Base-by-base conservation (phyloP, 2,797 vertebrate species). In the Harpagifer antarcticus region DNA sequence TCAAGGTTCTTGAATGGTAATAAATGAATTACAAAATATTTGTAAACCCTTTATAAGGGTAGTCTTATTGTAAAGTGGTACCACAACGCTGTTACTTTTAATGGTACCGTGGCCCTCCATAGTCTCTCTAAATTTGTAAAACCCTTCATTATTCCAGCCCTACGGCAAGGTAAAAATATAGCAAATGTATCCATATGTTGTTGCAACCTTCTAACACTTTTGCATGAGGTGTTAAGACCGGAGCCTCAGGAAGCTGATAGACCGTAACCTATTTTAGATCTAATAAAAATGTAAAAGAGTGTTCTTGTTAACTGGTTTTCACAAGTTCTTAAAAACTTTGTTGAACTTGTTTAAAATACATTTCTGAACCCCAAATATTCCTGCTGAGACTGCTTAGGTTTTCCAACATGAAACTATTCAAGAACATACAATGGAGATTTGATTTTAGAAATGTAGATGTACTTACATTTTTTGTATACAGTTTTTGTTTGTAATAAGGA, bases 261-360 rank as follows among this genome's bases (percentile, higher is more conserved):
- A 56, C 61, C 44, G 56, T 60, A 43, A 58, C 44, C 58, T 16
- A 16, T 68, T 73, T 72, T 59, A 52, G 20, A 82, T 69, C 52
- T 54, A 47, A 48, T 63, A 56, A 45, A 74, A 71, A 64, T 43
- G 14, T 70, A 14, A 50, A 74, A 40, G 59, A 59, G 16, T 27
- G 15, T 54, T 37, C 1, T 67, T 67, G 52, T 42, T 43, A 45
- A 69, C 23, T 56, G 44, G n/a, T 70, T 81, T 53, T 62, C 10
- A 40, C 8, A 58, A 16, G 50, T 44, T 49, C 40, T 43, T 56
- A n/a, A 44, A 69, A 59, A 65, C 23, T 44, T 59, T 37, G 5
- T 33, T 0, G 0, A 48, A 40, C 20, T 60, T 68, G n/a, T 47
- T 61, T 37, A 1, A 19, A 62, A 40, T 60, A 74, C 0, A 65